phyloP scores from a whole-genome alignment of 2,113 vertebrate genomes.

The Anoplopoma fimbria region DNA sequence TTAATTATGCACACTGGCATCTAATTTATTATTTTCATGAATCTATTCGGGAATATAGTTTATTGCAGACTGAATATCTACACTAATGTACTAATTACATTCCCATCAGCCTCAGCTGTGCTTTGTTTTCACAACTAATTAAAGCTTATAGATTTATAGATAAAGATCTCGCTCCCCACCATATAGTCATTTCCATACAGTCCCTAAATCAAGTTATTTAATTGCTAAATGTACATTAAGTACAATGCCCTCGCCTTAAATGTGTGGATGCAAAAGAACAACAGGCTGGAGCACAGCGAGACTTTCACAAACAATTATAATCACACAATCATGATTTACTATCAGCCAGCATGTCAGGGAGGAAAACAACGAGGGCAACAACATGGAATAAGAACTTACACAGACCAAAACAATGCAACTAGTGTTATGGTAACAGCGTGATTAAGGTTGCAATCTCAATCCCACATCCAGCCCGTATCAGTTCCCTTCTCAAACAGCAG shows the following conservation, averaged over 20 bases:
- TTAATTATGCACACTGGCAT: background rate
- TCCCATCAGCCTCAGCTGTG: background rate
- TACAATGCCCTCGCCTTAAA: background rate
- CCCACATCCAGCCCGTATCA: conserved; percentile 79
- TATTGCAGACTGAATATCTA: background rate
- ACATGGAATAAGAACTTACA: conserved; percentile 51
- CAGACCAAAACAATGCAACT: conserved; percentile 60
- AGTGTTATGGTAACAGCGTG: conserved; percentile 78
- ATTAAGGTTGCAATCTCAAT: conserved; percentile 83
- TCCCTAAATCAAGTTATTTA: background rate
- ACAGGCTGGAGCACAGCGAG: background rate
- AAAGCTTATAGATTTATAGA: background rate
- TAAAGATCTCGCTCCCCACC: too few relatives aligned
- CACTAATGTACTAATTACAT: background rate
- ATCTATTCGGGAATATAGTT: background rate
- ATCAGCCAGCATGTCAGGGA: conserved; percentile 8
- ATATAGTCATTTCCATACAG: fast-evolving
- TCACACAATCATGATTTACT: conserved; percentile 33
- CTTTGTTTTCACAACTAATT: background rate
- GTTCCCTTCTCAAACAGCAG: conserved; percentile 58
- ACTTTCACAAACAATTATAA: conserved; percentile 17
- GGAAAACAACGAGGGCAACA: background rate
- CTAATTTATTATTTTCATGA: background rate
- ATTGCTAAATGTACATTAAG: background rate
- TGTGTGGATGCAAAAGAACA: background rate